Base-by-base conservation (phyloP, 2,113 vertebrate species). In the Hippopotamus amphibius region DNA sequence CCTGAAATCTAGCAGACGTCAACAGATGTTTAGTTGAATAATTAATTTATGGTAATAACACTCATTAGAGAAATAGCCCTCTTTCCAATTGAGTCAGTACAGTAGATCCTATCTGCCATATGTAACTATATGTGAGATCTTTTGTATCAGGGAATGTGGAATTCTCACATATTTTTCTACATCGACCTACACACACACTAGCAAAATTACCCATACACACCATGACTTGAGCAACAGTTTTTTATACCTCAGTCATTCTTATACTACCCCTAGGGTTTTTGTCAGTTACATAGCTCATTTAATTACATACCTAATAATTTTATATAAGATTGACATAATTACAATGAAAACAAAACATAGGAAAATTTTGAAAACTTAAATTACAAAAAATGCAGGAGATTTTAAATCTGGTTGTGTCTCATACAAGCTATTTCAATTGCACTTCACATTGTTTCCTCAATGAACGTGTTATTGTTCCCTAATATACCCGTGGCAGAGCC, bases 171-270 rank as follows among this genome's bases (percentile, higher is more conserved):
- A 80, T 80, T 93, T 77, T 79, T 59, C 30, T 69, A 48, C 53
- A 69, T 37, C 33, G 80, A 21, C 30, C 41, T 79, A 48, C 22
- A 41, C 24, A 80, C 22, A 69, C 19, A 93, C 28, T 48, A 68
- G 71, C 28, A 69, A 79, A 87, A n/a, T 87, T 79, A 57, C 14
- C 11, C 30, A 11, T 15, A 86, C 46, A 79, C 24, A 19, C 43
- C 24, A 71, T 68, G 7, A 87, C 28, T 93, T 77, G 10, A 87
- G 61, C 61, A 87, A 76, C 28, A 93, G 13, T 66, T 93, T 87
- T 93, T 93, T 87, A 61, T 88, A 79, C 83, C 43, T 48, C 41
- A 21, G n/a, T 87, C 30, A 37, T 80, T 90, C 28, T 69, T 88
- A 19, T 80, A 46, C n/a, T 93, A 69, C 65, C 55, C 59, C 43